Evolutionary conservation across 2,888 invertebrate species (phyloP).

Genomic region (Epinotia brunnichana): DNA sequence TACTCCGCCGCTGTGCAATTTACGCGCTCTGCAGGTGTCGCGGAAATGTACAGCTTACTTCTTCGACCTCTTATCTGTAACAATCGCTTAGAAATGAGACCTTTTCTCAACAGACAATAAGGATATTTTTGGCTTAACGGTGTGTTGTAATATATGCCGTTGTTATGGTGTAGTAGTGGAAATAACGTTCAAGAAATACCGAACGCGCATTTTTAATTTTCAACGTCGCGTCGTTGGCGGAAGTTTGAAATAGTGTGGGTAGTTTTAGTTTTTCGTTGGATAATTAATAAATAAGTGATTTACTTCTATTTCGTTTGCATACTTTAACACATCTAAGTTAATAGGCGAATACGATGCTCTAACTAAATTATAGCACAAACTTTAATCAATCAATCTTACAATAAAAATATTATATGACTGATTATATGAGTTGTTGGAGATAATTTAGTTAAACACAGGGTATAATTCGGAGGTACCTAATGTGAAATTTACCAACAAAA

Average conservation of each 20-base stretch:
- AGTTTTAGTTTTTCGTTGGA: neutral
- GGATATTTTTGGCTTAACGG: neutral
- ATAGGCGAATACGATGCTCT: too few species aligned
- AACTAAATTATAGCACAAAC: too few species aligned
- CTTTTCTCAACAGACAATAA: conserved; percentile 8
- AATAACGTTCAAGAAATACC: conserved; percentile 16
- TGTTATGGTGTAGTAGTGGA: neutral
- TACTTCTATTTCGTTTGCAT: too few species aligned
- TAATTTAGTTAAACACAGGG: too few species aligned
- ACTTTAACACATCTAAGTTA: too few species aligned
- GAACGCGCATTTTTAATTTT: conserved; percentile 26
- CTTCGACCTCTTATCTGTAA: conserved; percentile 19
- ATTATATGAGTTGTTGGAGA: too few species aligned
- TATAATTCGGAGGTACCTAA: too few species aligned
- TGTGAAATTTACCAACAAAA: too few species aligned
- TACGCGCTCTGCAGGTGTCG: conserved; percentile 64
- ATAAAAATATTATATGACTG: too few species aligned
- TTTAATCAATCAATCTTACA: too few species aligned
- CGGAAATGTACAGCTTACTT: conserved; percentile 38
- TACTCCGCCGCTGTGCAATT: conserved; percentile 54
- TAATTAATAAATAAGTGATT: too few species aligned
- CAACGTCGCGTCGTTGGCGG: neutral
- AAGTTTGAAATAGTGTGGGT: neutral
- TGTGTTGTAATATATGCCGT: neutral
- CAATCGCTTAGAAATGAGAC: neutral